These are phyloP conservation scores for Sialia sialis DNA, from an alignment of 2,113 vertebrate species.

Conservation along the genomic window DNA sequence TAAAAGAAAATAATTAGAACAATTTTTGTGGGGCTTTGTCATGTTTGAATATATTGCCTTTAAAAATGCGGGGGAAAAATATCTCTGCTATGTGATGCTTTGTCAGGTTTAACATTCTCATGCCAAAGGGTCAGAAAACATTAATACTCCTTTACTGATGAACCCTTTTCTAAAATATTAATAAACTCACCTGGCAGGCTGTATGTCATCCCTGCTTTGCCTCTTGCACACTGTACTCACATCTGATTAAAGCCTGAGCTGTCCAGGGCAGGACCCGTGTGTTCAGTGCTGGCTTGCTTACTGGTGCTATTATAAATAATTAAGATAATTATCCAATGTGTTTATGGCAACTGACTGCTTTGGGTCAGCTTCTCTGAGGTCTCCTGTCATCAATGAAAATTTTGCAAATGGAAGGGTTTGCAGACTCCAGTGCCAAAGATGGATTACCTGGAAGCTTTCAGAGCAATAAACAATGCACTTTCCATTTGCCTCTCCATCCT, in stretches of 20 bases:
- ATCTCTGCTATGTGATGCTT: neutral
- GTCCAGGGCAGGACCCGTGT: neutral
- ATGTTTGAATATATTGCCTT: neutral
- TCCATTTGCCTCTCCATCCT: constrained; percentile 2
- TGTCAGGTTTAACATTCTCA: neutral
- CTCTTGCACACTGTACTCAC: neutral
- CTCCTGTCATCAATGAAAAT: constrained; percentile 37
- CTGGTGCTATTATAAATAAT: constrained; percentile 57
- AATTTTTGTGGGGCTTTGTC: neutral
- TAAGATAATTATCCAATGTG: constrained; percentile 51
- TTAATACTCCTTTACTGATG: neutral
- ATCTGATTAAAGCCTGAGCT: constrained; percentile 23
- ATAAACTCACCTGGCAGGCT: constrained; percentile 25
- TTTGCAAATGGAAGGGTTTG: constrained; percentile 38
- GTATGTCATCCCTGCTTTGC: neutral
- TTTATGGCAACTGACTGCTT: constrained; percentile 47
- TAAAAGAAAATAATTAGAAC: neutral
- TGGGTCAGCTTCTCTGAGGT: constrained; percentile 15
- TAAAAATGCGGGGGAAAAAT: neutral
- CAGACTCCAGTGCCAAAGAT: neutral
- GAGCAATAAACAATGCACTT: constrained; percentile 17
- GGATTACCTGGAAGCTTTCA: constrained; percentile 48
- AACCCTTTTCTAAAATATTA: constrained; percentile 1
- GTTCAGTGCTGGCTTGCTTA: constrained; percentile 20
- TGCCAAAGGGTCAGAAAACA: neutral